These are phyloP conservation scores for Pogonophryne albipinna DNA, from an alignment of 2,797 vertebrate species.

Conservation along the genomic window DNA sequence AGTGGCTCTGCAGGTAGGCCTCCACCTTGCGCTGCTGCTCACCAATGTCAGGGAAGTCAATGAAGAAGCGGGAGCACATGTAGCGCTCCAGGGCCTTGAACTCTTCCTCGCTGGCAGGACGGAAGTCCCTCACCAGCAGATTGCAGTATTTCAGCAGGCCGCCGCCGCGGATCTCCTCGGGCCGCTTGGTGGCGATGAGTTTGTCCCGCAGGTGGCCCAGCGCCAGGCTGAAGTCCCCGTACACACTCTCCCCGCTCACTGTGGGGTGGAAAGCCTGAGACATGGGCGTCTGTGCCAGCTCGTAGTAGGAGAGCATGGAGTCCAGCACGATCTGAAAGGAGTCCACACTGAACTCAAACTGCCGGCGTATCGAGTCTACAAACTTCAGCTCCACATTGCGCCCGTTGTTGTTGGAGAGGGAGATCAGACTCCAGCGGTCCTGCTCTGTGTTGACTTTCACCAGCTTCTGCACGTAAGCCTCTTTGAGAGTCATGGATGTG, in stretches of 20 bases:
- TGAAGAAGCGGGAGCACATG: slow-evolving; percentile 99
- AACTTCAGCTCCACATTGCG: slow-evolving; percentile 98
- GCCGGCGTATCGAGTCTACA: slow-evolving; percentile 93
- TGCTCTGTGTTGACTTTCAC: slow-evolving; percentile 95
- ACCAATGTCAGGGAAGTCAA: slow-evolving; percentile 96
- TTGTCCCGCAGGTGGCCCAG: slow-evolving; percentile 92
- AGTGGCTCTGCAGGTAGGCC: slow-evolving; percentile 98
- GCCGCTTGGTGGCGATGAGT: slow-evolving; percentile 95
- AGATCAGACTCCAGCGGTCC: slow-evolving; percentile 98
- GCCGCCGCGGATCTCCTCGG: slow-evolving; percentile 96
- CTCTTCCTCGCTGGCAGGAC: slow-evolving; percentile 89
- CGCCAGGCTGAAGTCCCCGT: slow-evolving; percentile 91
- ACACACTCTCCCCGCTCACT: slow-evolving; percentile 93
- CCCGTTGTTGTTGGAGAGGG: slow-evolving; percentile 96
- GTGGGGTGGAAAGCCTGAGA: slow-evolving; percentile 89
- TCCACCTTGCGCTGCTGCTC: slow-evolving; percentile 97
- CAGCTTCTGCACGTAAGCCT: slow-evolving; percentile 97
- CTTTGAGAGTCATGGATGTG: slow-evolving; percentile 92
- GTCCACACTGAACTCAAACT: slow-evolving; percentile 99
- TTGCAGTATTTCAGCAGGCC: slow-evolving; percentile 99
- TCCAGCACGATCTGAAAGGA: slow-evolving; percentile 98
- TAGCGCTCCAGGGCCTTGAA: slow-evolving; percentile 96
- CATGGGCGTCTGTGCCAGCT: slow-evolving; percentile 86
- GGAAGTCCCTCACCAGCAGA: slow-evolving; percentile 94
- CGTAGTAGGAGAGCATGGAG: slow-evolving; percentile 92